A percentile compares a stretch with the other conserved stretches of the same genome.
These are phyloP conservation scores for Periphyllus acericola DNA, from an alignment of 2,888 invertebrate species.

Conservation along the genomic window DNA sequence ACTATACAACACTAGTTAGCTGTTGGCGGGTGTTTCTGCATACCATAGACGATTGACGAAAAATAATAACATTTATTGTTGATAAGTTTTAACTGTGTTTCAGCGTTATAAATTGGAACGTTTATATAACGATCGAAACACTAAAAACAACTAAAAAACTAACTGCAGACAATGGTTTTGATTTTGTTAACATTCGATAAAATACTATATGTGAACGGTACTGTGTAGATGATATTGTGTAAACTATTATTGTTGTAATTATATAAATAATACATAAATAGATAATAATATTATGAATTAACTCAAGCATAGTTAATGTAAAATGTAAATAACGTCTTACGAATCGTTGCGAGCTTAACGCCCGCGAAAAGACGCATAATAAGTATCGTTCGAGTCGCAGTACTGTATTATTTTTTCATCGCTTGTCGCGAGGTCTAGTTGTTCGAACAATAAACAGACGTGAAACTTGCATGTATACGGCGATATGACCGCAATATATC, in stretches of 20 bases:
- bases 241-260: not conserved
- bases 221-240: not conserved
- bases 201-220: not conserved
- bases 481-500: too few species aligned
- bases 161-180: not conserved
- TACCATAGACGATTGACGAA: not conserved
- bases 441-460: too few species aligned
- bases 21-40: too few species aligned
- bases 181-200: not conserved
- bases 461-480: too few species aligned
- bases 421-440: too few species aligned
- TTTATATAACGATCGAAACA: not conserved
- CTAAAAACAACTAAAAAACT: not conserved
- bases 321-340: too few species aligned
- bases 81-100: not conserved
- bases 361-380: too few species aligned
- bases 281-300: not conserved
- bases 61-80: not conserved
- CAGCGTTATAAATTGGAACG: not conserved
- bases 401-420: too few species aligned
- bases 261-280: too few species aligned
- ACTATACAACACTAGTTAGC: too few species aligned
- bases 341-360: too few species aligned
- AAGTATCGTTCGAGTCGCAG: too few species aligned
- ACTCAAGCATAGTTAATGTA: not conserved